Evolutionary conservation across 2,113 vertebrate species (phyloP), one percentile per base, ranked within the genome.

Genomic region (Oreochromis aureus): DNA sequence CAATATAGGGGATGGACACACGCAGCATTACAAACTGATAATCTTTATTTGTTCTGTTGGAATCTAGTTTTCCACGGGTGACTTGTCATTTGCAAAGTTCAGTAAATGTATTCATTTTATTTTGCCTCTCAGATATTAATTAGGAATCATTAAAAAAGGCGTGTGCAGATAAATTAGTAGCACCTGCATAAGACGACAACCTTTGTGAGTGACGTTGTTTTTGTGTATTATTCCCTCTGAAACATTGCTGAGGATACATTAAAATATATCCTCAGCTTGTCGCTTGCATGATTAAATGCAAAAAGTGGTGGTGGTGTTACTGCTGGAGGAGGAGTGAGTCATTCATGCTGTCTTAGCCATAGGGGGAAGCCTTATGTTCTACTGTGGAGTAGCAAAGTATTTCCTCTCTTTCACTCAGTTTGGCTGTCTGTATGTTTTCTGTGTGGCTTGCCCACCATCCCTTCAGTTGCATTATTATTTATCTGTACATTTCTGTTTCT

Each of bases 261-360:
- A 18, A 59, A 27, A 81, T 61, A 11, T 79, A 3, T 82, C 58
- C 69, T 56, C n/a, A 58, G 13, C 36, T 46, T 76, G 71, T 10
- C 1, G 36, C 76, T 84, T 58, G 30, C 48, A 44, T 82, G n/a
- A 55, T 54, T 41, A 76, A 61, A 86, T 66, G 39, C 41, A 83
- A 54, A 86, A 83, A 46, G 61, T 66, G 89, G 84, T 89, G 59
- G 85, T 89, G 59, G 51, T 80, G 59, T 22, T 87, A 63, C 41
- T 91, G 71, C 46, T 63, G 81, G 56, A 87, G 76, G 56, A 88
- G 76, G 44, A 30, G 44, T 93, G 92, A 92, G 80, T 94, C 89
- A 90, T 82, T 81, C 30, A 32, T 88, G 82, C 80, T 89, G 73
- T n/a, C 19, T 81, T 2, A 84, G 48, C 44, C 66, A 51, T 82